Conservation (phyloP, 1,140 invertebrate species). For the Eupristina koningsbergeri region DNA sequence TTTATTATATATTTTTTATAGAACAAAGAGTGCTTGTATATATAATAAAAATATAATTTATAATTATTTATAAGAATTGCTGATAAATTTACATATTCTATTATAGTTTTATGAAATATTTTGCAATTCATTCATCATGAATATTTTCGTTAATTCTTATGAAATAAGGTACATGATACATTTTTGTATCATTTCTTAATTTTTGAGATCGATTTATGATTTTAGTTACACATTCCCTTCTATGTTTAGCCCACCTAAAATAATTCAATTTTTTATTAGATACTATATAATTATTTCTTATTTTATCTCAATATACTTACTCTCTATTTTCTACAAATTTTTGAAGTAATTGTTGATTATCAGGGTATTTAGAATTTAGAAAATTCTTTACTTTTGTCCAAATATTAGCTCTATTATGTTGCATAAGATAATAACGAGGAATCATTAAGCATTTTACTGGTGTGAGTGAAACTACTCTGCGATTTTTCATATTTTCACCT, state of each 20-base stretch:
- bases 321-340: constrained; percentile 73
- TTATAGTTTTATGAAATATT: neutral
- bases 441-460: constrained; percentile 76
- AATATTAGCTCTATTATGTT: constrained; percentile 77
- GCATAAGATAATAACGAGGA: constrained; percentile 77
- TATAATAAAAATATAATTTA: neutral
- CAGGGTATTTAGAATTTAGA: constrained; percentile 76
- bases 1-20: neutral
- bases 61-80: neutral
- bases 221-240: constrained; percentile 71
- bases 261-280: neutral
- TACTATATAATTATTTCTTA: neutral
- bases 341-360: constrained; percentile 55
- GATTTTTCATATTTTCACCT: constrained; percentile 77
- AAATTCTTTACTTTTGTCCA: constrained; percentile 77
- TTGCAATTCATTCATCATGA: constrained; percentile 38
- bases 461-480: constrained; percentile 75
- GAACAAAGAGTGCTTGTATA: no score
- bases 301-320: constrained; percentile 45
- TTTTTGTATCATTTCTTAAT: constrained; percentile 72
- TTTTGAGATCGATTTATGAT: constrained; percentile 69
- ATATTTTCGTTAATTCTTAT: constrained; percentile 74
- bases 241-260: constrained; percentile 73
- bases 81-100: neutral
- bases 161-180: constrained; percentile 78